Conservation (phyloP, 2,797 vertebrate genomes). For the Cercopithecus mitis region DNA sequence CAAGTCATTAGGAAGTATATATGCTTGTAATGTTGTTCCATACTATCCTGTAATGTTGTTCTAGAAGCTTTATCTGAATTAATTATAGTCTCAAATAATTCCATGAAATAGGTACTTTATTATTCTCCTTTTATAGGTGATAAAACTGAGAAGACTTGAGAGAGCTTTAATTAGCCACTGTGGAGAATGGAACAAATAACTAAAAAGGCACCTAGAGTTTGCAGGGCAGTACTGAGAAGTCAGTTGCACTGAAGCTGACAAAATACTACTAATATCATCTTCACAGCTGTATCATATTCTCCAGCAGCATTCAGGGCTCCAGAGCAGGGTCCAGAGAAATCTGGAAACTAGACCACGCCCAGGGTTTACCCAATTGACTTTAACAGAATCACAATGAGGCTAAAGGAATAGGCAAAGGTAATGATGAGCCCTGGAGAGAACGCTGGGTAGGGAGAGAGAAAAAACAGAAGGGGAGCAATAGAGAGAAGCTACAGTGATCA, state of each 20-base stretch:
- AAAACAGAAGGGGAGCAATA: not conserved
- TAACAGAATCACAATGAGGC: not conserved
- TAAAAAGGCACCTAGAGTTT: not conserved
- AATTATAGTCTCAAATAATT: not conserved
- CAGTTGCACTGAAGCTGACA: not conserved
- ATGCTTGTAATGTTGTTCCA: not conserved
- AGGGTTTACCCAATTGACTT: not conserved
- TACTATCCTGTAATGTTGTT: not conserved
- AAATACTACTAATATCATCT: not conserved
- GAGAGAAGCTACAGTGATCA: not conserved
- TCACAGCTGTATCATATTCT: too few species aligned
- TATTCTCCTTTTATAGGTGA: not conserved
- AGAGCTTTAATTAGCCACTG: not conserved
- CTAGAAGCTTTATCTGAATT: not conserved
- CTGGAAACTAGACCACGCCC: not conserved
- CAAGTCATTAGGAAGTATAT: too few species aligned
- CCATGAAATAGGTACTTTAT: not conserved
- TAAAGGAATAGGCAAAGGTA: not conserved
- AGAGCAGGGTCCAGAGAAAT: not conserved
- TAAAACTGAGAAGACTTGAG: not conserved
- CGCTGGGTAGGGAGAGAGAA: not conserved
- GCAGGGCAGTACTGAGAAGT: not conserved
- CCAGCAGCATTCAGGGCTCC: not conserved
- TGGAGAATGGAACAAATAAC: not conserved
- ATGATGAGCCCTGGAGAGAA: not conserved